Percentiles rank a stretch among this genome's conserved stretches.
These are phyloP conservation scores for Ridgeia piscesae DNA, from an alignment of 1,140 invertebrate species.

Conservation along the genomic window DNA sequence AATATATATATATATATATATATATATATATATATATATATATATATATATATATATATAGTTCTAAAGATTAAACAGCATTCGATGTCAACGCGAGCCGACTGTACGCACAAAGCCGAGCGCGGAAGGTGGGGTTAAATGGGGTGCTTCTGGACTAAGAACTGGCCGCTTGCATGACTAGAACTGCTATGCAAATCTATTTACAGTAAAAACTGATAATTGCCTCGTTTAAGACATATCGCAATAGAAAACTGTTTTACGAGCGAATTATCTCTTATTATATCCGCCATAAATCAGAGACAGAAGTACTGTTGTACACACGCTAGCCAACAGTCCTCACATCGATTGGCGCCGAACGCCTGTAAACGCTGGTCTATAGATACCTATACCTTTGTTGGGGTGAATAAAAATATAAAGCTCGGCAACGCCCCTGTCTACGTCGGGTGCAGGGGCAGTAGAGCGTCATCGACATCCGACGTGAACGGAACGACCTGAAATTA, in stretches of 20 bases:
- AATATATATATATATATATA: no score
- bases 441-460: background rate
- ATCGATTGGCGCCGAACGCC: background rate
- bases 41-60: no score
- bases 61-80: background rate
- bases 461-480: background rate
- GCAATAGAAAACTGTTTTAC: background rate
- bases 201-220: constrained; percentile 2
- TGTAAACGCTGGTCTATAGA: background rate
- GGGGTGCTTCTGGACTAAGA: no score
- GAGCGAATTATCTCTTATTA: background rate
- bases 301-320: background rate
- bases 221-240: background rate
- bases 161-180: background rate
- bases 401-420: background rate
- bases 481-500: background rate
- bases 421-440: background rate
- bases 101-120: background rate
- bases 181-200: background rate
- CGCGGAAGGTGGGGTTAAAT: background rate
- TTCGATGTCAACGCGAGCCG: background rate
- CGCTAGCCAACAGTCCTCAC: background rate
- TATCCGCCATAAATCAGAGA: background rate
- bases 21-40: no score
- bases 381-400: background rate